Base-by-base conservation (phyloP, 2,888 invertebrate genomes). In the Salpingus planirostris region DNA sequence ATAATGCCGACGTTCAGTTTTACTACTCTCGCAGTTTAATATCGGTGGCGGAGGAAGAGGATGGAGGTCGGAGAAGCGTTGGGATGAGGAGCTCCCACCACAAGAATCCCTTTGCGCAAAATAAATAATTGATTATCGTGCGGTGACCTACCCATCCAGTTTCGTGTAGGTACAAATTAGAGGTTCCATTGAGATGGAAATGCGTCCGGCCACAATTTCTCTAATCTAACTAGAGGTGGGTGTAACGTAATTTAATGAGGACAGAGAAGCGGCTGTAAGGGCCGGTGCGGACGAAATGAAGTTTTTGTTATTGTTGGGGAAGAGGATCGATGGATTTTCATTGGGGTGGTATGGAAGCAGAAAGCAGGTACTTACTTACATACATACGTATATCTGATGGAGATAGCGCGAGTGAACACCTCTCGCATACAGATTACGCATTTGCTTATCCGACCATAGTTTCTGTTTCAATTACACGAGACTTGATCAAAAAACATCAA, bases 361-460 rank as follows among this genome's bases (percentile, higher is more conserved):
- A n/a, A n/a, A n/a, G n/a, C n/a, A n/a, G n/a, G 35, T 29, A 36
- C 30, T 38, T 30, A 33, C 34, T 29, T 24, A 15, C 28, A 36
- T 28, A 31, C 32, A 36, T 34, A 31, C 34, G 34, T 38, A 38
- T 18, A 34, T 38, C 38, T 45, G n/a, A n/a, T n/a, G 36, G 28
- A 41, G 44, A 47, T 49, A 42, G 42, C 45, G 38, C 29, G 25
- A 39, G 38, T 38, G 47, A 49, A 48, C 46, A 35, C 23, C 50
- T 51, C 55, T 57, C 59, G 60, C 60, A 61, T 61, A 61, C 59
- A 61, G 55, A 61, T 60, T 57, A 59, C 57, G 49, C 56, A 58
- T 55, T 61, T 60, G 55, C 54, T 46, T 50, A 45, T 43, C 49
- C 46, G 49, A 44, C 51, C 52, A 55, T 55, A 56, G 57, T 55